Percentiles rank a stretch among this genome's conserved stretches.
These are phyloP conservation scores for Andrena fulva DNA, from an alignment of 2,888 invertebrate species.

Conservation along the genomic window DNA sequence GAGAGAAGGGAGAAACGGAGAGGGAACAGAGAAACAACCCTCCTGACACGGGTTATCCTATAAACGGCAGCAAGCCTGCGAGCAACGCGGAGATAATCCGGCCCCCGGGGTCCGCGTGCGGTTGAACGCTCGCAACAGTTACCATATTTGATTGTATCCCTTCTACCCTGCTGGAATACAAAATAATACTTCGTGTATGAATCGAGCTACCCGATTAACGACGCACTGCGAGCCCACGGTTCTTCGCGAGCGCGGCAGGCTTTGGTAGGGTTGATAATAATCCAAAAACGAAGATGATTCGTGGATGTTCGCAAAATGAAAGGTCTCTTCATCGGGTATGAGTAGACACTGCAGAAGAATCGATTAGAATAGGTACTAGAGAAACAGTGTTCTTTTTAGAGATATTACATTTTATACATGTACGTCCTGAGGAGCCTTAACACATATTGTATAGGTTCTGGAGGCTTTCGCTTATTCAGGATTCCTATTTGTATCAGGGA, in stretches of 20 bases:
- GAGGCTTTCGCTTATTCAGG: too few species aligned
- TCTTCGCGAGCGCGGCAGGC: not conserved
- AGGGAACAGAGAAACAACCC: constrained; percentile 67
- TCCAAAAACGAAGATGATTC: too few species aligned
- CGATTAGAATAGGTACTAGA: too few species aligned
- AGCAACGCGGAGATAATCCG: constrained; percentile 79
- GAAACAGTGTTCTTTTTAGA: too few species aligned
- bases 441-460: too few species aligned
- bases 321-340: too few species aligned
- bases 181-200: constrained; percentile 65
- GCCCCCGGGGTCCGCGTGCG: constrained; percentile 83
- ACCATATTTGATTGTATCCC: constrained; percentile 83
- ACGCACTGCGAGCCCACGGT: constrained; percentile 6
- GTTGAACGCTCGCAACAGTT: constrained; percentile 83
- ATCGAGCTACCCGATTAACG: constrained; percentile 36
- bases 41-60: constrained; percentile 81
- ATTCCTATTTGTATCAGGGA: too few species aligned
- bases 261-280: not conserved
- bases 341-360: too few species aligned
- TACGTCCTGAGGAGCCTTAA: too few species aligned
- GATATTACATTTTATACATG: too few species aligned
- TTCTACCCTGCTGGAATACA: constrained; percentile 72
- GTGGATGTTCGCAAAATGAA: too few species aligned
- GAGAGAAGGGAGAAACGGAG: constrained; percentile 31
- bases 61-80: constrained; percentile 80